Evolutionary conservation across 2,113 vertebrate genomes (phyloP).

Genomic region (Kryptolebias marmoratus): DNA sequence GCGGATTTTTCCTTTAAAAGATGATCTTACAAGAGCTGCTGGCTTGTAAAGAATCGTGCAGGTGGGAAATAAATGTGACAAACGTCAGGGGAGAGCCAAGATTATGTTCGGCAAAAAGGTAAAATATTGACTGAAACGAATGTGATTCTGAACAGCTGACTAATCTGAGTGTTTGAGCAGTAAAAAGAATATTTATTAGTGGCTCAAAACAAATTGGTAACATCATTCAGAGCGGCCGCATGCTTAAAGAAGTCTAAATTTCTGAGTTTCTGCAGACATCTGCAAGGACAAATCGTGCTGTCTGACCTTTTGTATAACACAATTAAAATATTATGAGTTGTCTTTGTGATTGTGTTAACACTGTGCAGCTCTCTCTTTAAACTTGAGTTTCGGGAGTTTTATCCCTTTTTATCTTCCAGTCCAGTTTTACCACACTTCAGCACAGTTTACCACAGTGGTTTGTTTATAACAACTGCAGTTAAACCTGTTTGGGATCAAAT

Average conservation of each 20-base stretch:
- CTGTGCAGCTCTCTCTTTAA: too few species aligned
- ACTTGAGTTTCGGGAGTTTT: background rate
- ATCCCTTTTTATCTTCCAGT: fast-evolving
- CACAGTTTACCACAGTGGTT: background rate
- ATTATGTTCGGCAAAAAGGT: conserved; percentile 17
- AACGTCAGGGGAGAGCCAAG: background rate
- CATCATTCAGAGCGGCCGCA: too few species aligned
- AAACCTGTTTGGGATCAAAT: background rate
- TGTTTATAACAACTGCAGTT: background rate
- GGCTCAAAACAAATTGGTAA: too few species aligned
- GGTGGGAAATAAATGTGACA: conserved; percentile 3
- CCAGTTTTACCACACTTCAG: background rate
- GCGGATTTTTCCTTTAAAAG: background rate
- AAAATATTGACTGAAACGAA: background rate
- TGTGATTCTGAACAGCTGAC: background rate
- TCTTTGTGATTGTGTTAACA: too few species aligned
- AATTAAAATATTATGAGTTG: background rate
- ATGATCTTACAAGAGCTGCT: background rate
- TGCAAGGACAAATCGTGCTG: too few species aligned
- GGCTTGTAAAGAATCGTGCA: background rate
- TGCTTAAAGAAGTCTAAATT: too few species aligned
- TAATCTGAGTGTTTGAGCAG: background rate
- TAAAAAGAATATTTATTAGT: too few species aligned
- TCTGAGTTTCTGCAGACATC: too few species aligned
- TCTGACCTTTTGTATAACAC: too few species aligned